These are phyloP conservation scores for Pelosia muscerda DNA, from an alignment of 2,888 invertebrate genomes.

Conservation along the genomic window DNA sequence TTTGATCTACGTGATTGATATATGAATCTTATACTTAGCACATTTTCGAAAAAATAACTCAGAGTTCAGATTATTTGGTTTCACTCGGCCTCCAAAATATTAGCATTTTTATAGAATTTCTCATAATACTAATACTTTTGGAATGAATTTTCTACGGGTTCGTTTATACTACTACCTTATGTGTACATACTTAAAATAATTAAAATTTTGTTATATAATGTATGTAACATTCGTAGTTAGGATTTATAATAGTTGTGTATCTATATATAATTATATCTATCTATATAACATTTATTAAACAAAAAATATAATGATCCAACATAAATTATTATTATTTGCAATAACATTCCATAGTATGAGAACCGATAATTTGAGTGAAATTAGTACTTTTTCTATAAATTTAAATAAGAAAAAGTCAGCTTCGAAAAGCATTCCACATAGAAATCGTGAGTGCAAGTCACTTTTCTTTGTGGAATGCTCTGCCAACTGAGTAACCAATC, in stretches of 20 bases:
- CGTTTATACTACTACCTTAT: constrained; percentile 53
- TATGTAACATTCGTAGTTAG: constrained; percentile 57
- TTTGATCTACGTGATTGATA: background rate
- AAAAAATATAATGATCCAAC: background rate
- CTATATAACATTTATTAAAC: constrained; percentile 28
- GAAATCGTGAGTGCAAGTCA: too few species aligned
- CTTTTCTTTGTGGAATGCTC: too few species aligned
- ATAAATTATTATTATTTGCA: constrained; percentile 21
- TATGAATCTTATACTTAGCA: background rate
- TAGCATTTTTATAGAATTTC: background rate
- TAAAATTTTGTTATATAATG: constrained; percentile 36
- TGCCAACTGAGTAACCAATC: background rate
- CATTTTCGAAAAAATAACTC: too few species aligned
- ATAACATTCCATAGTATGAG: constrained; percentile 51
- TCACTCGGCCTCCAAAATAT: background rate
- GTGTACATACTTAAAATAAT: constrained; percentile 51
- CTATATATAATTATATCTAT: too few species aligned
- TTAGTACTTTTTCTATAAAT: background rate
- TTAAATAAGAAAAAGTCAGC: background rate
- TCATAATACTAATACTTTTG: background rate
- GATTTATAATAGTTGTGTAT: constrained; percentile 43
- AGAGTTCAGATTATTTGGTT: too few species aligned
- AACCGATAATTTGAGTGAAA: background rate
- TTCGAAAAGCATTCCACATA: background rate
- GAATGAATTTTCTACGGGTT: constrained; percentile 23